These are phyloP conservation scores for Agrochola circellaris DNA, from an alignment of 2,888 invertebrate genomes.

Conservation along the genomic window DNA sequence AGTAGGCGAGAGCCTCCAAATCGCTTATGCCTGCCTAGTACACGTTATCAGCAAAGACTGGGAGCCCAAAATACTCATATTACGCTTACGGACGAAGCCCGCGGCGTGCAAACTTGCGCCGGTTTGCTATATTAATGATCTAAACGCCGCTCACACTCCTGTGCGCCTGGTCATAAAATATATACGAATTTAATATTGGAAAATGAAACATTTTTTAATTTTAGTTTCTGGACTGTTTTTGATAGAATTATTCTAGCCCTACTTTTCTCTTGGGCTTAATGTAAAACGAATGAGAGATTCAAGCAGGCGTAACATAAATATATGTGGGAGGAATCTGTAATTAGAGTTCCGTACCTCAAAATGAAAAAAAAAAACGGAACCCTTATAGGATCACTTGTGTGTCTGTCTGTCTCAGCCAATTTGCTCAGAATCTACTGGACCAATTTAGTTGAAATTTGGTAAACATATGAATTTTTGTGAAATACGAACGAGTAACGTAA, in stretches of 20 bases:
- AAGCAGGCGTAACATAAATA: background rate
- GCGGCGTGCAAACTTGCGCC: slow-evolving; percentile 36
- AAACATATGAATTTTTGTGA: too few relatives aligned
- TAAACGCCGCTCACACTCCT: slow-evolving; percentile 25
- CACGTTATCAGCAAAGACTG: slow-evolving; percentile 34
- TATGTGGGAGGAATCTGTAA: too few relatives aligned
- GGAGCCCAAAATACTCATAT: slow-evolving; percentile 36
- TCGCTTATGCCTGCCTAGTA: slow-evolving; percentile 29
- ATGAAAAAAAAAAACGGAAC: too few relatives aligned
- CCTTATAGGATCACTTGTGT: too few relatives aligned
- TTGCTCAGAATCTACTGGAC: too few relatives aligned
- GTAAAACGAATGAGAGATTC: background rate
- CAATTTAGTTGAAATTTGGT: too few relatives aligned
- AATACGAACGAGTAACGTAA: too few relatives aligned
- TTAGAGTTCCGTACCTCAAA: too few relatives aligned
- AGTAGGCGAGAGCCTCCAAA: background rate
- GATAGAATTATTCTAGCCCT: background rate
- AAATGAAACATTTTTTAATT: background rate
- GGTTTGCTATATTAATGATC: slow-evolving; percentile 43
- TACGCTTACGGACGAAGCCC: slow-evolving; percentile 15
- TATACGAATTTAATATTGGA: background rate
- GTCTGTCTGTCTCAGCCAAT: too few relatives aligned
- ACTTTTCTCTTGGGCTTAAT: background rate
- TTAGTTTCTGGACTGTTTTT: background rate
- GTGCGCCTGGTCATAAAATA: slow-evolving; percentile 30